These are phyloP conservation scores for Egretta garzetta DNA, from an alignment of 2,113 vertebrate genomes.

Conservation along the genomic window DNA sequence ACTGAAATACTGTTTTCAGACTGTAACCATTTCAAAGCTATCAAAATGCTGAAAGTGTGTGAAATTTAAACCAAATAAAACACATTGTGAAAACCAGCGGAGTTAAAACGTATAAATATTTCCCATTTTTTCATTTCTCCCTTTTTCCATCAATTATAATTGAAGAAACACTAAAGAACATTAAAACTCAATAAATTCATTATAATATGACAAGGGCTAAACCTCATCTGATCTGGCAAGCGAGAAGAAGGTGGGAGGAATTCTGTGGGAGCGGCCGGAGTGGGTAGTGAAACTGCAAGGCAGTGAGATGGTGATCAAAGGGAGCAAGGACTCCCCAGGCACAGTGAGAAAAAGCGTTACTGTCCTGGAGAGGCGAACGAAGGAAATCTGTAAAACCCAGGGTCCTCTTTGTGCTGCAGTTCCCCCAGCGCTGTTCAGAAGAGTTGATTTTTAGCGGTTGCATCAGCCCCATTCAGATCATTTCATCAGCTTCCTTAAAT, in stretches of 20 bases:
- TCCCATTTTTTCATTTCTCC: not conserved
- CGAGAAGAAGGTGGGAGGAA: not conserved
- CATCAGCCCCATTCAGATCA: not conserved
- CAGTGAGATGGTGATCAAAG: not conserved
- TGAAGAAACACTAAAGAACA: not conserved
- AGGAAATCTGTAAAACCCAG: not conserved
- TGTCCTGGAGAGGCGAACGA: not conserved
- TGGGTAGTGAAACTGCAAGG: not conserved
- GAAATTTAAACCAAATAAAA: not conserved
- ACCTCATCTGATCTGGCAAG: not conserved
- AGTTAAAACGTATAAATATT: not conserved
- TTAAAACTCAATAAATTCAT: not conserved
- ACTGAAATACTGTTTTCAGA: not conserved
- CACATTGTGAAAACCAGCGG: not conserved
- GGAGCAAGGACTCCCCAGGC: not conserved
- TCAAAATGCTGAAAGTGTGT: not conserved
- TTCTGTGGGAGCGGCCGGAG: not conserved
- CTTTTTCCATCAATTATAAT: not conserved
- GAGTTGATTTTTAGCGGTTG: not conserved
- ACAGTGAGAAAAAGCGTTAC: not conserved
- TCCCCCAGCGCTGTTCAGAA: not conserved
- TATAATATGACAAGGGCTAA: not conserved
- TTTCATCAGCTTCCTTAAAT: not conserved
- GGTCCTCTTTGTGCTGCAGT: not conserved
- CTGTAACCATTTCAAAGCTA: not conserved